A percentile compares a stretch with the other conserved stretches of the same genome.
Conservation (phyloP, 2,113 vertebrate species). For the Dasyprocta punctata region DNA sequence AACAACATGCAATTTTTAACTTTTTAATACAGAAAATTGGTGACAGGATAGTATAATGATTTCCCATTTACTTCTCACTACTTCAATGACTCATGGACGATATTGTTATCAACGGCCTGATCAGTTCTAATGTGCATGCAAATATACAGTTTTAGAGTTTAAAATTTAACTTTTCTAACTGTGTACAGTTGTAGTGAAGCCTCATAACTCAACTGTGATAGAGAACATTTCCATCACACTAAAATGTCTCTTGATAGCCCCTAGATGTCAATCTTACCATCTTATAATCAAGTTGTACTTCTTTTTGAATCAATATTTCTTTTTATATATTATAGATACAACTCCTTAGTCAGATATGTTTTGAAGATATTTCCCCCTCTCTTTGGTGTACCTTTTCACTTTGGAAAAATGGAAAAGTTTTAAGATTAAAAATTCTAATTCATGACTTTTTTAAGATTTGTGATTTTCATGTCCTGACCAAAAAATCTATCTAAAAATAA, state of each 20-base stretch:
- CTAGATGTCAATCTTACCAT: neutral
- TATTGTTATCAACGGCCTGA: neutral
- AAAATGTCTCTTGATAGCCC: neutral
- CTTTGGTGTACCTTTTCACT: neutral
- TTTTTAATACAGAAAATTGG: neutral
- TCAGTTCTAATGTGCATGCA: neutral
- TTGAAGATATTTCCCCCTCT: neutral
- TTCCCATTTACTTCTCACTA: neutral
- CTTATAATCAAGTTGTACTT: neutral
- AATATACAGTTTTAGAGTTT: neutral
- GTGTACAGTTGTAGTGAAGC: neutral
- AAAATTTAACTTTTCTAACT: neutral
- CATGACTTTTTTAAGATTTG: neutral
- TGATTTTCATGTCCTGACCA: neutral
- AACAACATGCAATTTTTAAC: neutral
- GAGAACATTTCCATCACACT: neutral
- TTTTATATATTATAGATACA: neutral
- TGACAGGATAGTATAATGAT: neutral
- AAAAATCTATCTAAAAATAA: neutral
- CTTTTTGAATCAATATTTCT: neutral
- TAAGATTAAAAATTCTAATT: neutral
- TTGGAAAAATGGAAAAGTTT: neutral
- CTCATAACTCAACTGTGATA: neutral
- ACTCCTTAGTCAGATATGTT: neutral
- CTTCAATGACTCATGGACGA: neutral